Conservation (phyloP, 2,888 invertebrate genomes). For the Chymomyza fuscimana region DNA sequence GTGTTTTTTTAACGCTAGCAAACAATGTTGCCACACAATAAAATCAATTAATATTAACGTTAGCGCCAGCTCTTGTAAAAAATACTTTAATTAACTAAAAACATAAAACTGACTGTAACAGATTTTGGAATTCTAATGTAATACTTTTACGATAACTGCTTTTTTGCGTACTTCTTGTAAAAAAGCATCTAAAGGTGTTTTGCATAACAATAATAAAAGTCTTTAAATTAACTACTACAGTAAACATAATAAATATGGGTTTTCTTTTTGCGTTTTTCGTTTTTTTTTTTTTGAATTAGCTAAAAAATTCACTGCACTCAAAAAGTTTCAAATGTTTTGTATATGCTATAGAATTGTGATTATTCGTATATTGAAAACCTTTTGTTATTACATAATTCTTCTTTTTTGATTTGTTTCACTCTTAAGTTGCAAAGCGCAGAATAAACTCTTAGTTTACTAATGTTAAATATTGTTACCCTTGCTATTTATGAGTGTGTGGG, state of each 20-base stretch:
- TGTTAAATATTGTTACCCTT: neutral
- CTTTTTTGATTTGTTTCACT: slow-evolving; percentile 34
- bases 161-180: slow-evolving; percentile 30
- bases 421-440: slow-evolving; percentile 33
- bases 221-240: slow-evolving; percentile 9
- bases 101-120: slow-evolving; percentile 40
- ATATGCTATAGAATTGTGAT: slow-evolving; percentile 12
- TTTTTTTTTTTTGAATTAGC: neutral
- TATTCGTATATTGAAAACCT: slow-evolving; percentile 4
- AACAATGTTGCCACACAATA: too few species aligned
- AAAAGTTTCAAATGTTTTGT: slow-evolving; percentile 5
- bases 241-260: neutral
- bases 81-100: slow-evolving; percentile 13
- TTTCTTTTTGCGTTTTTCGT: too few species aligned
- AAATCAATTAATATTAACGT: too few species aligned
- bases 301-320: neutral
- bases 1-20: too few species aligned
- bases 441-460: slow-evolving; percentile 37
- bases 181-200: slow-evolving; percentile 64
- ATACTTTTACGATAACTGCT: slow-evolving; percentile 52
- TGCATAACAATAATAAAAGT: slow-evolving; percentile 49
- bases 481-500: too few species aligned
- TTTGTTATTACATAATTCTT: neutral
- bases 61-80: neutral
- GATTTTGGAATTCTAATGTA: slow-evolving; percentile 69